Conservation (phyloP, 2,888 invertebrate genomes). For the Sinohyriopsis cumingii region DNA sequence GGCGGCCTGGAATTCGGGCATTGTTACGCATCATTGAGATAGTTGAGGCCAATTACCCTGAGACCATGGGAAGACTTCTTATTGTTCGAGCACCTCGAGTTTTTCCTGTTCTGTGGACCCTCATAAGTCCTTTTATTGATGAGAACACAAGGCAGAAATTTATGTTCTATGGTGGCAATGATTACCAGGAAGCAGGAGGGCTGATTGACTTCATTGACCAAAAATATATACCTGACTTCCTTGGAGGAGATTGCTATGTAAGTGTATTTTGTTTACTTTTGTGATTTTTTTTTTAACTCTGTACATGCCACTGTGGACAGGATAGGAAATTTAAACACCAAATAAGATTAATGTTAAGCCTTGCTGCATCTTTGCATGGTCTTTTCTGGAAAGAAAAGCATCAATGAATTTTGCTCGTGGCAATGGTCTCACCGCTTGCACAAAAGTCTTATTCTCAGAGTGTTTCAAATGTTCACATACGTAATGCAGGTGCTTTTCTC, state of each 20-base stretch:
- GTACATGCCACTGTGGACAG: neutral
- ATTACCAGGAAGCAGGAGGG: slow-evolving; percentile 87
- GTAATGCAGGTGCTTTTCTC: too few relatives aligned
- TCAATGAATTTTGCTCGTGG: too few relatives aligned
- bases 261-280: slow-evolving; percentile 44
- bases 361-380: too few relatives aligned
- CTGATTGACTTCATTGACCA: slow-evolving; percentile 88
- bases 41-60: slow-evolving; percentile 94
- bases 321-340: neutral
- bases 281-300: too few relatives aligned
- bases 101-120: slow-evolving; percentile 95
- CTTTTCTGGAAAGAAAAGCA: too few relatives aligned
- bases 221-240: slow-evolving; percentile 90
- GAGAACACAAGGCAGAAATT: slow-evolving; percentile 94
- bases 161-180: slow-evolving; percentile 91
- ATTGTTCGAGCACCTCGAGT: slow-evolving; percentile 93
- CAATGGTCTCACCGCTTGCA: too few relatives aligned
- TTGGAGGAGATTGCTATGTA: slow-evolving; percentile 92
- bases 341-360: neutral
- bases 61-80: slow-evolving; percentile 92
- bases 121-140: slow-evolving; percentile 95
- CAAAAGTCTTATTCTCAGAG: too few relatives aligned
- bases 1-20: slow-evolving; percentile 89
- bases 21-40: slow-evolving; percentile 83
- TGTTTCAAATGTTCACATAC: too few relatives aligned